These are phyloP conservation scores for Pegoplata infirma DNA, from an alignment of 2,888 invertebrate species.

Conservation along the genomic window DNA sequence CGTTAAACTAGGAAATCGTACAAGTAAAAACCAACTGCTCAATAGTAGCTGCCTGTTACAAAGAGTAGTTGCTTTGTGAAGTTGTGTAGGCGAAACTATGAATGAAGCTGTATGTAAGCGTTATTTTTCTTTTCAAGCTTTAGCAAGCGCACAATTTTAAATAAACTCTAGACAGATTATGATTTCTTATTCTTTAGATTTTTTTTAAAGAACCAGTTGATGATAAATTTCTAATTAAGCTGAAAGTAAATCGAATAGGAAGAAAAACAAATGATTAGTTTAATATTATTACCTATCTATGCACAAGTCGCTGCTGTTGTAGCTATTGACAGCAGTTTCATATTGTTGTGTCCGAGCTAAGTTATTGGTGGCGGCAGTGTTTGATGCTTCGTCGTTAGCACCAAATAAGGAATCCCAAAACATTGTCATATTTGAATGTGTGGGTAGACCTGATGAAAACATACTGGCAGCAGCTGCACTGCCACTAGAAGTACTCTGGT, in stretches of 20 bases:
- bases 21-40: background rate
- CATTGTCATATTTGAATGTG: slow-evolving; percentile 47
- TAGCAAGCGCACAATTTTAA: background rate
- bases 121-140: slow-evolving; percentile 3
- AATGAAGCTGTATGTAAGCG: background rate
- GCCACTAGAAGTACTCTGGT: slow-evolving; percentile 28
- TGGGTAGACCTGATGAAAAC: slow-evolving; percentile 49
- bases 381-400: slow-evolving; percentile 37
- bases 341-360: slow-evolving; percentile 12
- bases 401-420: slow-evolving; percentile 60
- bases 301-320: slow-evolving; percentile 26
- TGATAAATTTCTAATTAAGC: slow-evolving; percentile 10
- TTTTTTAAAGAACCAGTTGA: slow-evolving; percentile 32
- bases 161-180: background rate
- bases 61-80: background rate
- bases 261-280: slow-evolving; percentile 14
- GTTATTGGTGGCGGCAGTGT: slow-evolving; percentile 24
- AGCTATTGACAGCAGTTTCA: slow-evolving; percentile 26
- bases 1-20: background rate
- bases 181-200: background rate
- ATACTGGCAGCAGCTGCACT: slow-evolving; percentile 48
- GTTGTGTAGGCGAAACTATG: slow-evolving; percentile 4
- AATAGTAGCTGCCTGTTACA: background rate
- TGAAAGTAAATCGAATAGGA: slow-evolving; percentile 43
- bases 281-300: slow-evolving; percentile 48